Base-by-base conservation (phyloP, 2,113 vertebrate species). In the Falcunculus frontatus region DNA sequence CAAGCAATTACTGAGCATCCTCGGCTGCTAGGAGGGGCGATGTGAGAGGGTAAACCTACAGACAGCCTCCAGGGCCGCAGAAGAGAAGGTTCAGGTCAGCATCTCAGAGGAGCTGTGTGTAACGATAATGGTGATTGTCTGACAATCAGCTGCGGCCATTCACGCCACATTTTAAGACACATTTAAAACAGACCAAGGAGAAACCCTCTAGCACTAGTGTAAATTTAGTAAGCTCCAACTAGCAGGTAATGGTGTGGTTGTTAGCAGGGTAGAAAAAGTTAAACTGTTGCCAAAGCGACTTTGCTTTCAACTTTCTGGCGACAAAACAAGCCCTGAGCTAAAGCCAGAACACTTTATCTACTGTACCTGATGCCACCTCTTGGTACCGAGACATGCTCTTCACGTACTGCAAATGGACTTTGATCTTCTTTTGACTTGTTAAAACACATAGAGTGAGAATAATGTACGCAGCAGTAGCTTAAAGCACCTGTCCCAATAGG, bases 301-400 rank as follows among this genome's bases (percentile, higher is more conserved):
- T 72, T 39, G 15, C 27, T 76, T 96, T 84, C 46, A 84, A 30
- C 22, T 15, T 55, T 72, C 57, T 22, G 21, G 33, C 37, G 83
- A 92, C 93, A 65, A 87, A 89, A 41, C 6, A 73, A 57, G 17
- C 11, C 15, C 35, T 42, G 67, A 14, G 29, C 77, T 74, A 79
- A 86, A 47, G 79, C 79, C 75, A 83, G 57, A 67, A 85, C 39
- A 80, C 29, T 63, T 94, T 90, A 96, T 92, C 85, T 84, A 6
- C 72, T 49, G 49, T 67, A 77, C 57, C 32, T 93, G 87, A 93
- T 94, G 95, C 63, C 87, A 87, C 91, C 33, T 83, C 79, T 95
- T 68, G 46, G 75, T 95, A 91, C 85, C 18, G 4, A 83, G 39
- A 74, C 25, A 7, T 62, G 49, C 16, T 91, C 87, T 80, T 94